Conservation (phyloP, 2,113 vertebrate genomes). For the Scytalopus superciliaris region DNA sequence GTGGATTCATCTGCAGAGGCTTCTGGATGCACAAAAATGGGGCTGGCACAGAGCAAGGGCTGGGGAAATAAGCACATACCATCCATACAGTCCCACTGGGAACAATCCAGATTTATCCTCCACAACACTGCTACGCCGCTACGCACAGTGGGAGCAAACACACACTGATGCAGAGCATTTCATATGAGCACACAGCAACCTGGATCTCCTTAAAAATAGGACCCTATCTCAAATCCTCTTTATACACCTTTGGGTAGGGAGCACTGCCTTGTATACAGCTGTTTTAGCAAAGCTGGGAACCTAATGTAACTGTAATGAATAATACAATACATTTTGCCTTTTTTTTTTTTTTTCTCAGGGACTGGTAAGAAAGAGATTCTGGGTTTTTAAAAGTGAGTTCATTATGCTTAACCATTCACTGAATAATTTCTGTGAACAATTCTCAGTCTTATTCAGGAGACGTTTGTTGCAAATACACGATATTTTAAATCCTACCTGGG, state of each 20-base stretch:
- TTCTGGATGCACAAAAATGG: background rate
- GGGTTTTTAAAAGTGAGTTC: background rate
- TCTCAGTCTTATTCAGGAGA: background rate
- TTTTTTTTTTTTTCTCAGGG: background rate
- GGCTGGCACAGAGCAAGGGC: background rate
- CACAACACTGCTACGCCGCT: accelerated
- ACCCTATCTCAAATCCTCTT: background rate
- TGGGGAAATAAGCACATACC: accelerated
- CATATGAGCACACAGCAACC: background rate
- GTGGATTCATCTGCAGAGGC: background rate
- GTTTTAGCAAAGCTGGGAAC: background rate
- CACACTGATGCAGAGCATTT: accelerated
- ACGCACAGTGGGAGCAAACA: accelerated
- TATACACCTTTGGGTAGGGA: background rate
- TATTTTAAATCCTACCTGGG: background rate
- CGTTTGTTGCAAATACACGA: background rate
- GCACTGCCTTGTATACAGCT: background rate
- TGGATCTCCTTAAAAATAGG: background rate
- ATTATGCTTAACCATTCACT: background rate
- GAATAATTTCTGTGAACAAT: background rate
- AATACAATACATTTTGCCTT: background rate
- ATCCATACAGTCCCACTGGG: background rate
- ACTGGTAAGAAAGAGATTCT: background rate
- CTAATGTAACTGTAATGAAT: background rate
- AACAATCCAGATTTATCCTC: background rate